phyloP scores from a whole-genome alignment of 2,113 vertebrate species.

The Sminthopsis crassicaudata region DNA sequence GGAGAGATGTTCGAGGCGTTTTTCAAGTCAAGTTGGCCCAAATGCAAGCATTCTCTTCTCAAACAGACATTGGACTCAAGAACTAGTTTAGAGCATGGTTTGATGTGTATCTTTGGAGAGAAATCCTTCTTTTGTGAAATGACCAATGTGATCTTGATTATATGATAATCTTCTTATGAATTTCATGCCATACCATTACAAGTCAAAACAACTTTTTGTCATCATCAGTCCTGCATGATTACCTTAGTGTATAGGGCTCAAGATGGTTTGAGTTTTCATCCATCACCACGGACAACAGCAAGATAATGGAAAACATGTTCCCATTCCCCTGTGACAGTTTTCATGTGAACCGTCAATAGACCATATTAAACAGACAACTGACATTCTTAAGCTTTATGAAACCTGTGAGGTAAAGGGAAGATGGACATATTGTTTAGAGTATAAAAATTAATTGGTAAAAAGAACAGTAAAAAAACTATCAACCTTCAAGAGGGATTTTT shows the following conservation, averaged over 20 bases:
- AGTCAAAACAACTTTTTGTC: constrained; percentile 74
- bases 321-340: constrained; percentile 31
- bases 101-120: constrained; percentile 21
- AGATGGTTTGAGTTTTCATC: constrained; percentile 66
- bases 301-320: constrained; percentile 64
- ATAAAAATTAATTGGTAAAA: constrained; percentile 43
- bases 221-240: constrained; percentile 56
- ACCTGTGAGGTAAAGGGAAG: constrained; percentile 45
- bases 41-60: constrained; percentile 51
- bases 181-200: constrained; percentile 50
- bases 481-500: not conserved
- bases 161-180: constrained; percentile 40
- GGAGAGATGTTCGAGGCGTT: constrained; percentile 29
- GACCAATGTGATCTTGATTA: constrained; percentile 43
- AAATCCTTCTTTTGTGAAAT: constrained; percentile 33
- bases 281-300: constrained; percentile 53
- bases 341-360: constrained; percentile 66
- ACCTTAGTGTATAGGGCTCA: constrained; percentile 64
- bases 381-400: constrained; percentile 52
- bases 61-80: constrained; percentile 3
- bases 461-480: not conserved
- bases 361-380: constrained; percentile 66
- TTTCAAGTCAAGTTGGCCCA: constrained; percentile 46
- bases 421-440: constrained; percentile 12
- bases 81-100: constrained; percentile 6